phyloP scores from a whole-genome alignment of 2,888 invertebrate genomes.

The Selenia dentaria region DNA sequence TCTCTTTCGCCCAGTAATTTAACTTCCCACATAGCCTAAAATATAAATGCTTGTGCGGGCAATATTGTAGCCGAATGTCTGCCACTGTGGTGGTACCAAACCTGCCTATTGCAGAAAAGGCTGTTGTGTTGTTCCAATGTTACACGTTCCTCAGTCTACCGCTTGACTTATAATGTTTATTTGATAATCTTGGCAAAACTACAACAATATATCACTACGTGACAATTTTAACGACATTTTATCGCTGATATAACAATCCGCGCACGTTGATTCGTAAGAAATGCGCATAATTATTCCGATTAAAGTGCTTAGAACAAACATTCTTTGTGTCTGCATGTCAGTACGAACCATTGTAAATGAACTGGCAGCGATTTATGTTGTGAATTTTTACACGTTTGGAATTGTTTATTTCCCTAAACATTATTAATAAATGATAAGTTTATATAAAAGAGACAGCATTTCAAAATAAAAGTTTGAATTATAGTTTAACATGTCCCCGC shows the following conservation, averaged over 20 bases:
- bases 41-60: too few relatives aligned
- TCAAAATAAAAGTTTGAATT: too few relatives aligned
- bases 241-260: slow-evolving; percentile 5
- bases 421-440: not conserved
- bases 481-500: too few relatives aligned
- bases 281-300: slow-evolving; percentile 13
- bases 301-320: slow-evolving; percentile 18
- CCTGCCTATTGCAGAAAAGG: too few relatives aligned
- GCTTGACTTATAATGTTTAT: too few relatives aligned
- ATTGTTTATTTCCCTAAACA: not conserved
- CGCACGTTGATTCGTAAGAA: slow-evolving; percentile 23
- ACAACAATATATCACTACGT: slow-evolving; percentile 4
- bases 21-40: too few relatives aligned
- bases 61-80: too few relatives aligned
- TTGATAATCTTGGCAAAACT: not conserved
- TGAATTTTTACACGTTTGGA: not conserved
- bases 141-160: too few relatives aligned
- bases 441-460: too few relatives aligned
- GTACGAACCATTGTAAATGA: not conserved
- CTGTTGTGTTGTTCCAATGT: too few relatives aligned
- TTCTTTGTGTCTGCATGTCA: slow-evolving; percentile 22
- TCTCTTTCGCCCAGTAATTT: too few relatives aligned
- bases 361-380: slow-evolving; percentile 6
- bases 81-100: too few relatives aligned
- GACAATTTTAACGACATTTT: not conserved